Conservation (phyloP, 2,888 invertebrate species). For the Drosophila formosana region DNA sequence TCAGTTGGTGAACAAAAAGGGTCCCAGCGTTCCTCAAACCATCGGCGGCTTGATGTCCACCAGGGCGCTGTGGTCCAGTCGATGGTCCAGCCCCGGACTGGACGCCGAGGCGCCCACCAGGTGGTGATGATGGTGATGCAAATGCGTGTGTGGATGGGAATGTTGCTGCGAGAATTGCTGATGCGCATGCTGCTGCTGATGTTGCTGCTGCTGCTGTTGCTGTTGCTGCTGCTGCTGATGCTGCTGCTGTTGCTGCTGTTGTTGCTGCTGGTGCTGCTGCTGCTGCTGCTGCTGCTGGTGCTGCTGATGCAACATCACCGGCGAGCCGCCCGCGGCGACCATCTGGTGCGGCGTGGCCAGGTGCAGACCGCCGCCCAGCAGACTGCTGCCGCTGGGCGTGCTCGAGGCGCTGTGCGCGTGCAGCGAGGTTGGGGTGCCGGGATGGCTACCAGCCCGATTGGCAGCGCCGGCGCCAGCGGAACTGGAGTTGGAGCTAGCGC, state of each 20-base stretch:
- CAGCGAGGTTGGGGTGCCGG: conserved; percentile 83
- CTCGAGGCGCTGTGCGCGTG: conserved; percentile 74
- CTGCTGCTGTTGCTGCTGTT: conserved; percentile 81
- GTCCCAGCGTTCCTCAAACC: conserved; percentile 89
- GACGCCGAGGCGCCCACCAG: conserved; percentile 85
- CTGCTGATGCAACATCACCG: conserved; percentile 84
- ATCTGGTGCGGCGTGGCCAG: conserved; percentile 84
- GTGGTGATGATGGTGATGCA: conserved; percentile 83
- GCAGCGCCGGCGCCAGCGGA: conserved; percentile 46
- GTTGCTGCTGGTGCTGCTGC: conserved; percentile 68
- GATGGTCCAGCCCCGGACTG: conserved; percentile 87
- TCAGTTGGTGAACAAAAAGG: conserved; percentile 86
- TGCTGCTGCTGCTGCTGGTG: conserved; percentile 81
- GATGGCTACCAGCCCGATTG: conserved; percentile 79
- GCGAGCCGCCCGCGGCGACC: conserved; percentile 84
- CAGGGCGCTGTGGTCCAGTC: conserved; percentile 84
- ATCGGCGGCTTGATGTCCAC: conserved; percentile 90
- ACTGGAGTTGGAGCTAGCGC: neutral
- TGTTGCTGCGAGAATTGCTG: conserved; percentile 69
- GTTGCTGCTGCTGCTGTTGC: conserved; percentile 71
- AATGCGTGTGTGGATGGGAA: conserved; percentile 77
- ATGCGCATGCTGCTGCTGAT: conserved; percentile 65
- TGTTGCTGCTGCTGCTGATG: conserved; percentile 77
- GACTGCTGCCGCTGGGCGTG: conserved; percentile 72
- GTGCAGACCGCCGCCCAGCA: conserved; percentile 82